Evolutionary conservation across 2,888 invertebrate genomes (phyloP), one percentile per base, ranked within the genome.

Genomic region (Phengaris alcon): DNA sequence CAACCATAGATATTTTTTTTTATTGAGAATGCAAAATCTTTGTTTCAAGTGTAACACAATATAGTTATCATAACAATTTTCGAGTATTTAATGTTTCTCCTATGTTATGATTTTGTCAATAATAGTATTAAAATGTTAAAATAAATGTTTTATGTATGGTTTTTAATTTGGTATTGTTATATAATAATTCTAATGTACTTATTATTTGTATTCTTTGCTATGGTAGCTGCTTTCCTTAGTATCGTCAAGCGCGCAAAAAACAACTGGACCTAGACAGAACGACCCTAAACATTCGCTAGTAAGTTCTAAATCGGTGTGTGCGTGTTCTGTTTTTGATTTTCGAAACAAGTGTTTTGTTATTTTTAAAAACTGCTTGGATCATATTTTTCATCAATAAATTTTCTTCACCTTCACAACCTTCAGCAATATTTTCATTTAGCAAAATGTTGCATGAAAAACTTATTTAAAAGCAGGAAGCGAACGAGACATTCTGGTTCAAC

Each of bases 191-290:
- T 78, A 76, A 68, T 77, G 75, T 35, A 35, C 35, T 35, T 77
- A 76, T 77, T 78, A 77, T 77, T 77, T 77, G 59, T 68, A 73
- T 73, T 69, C 68, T 57, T 75, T 68, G 80, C 80, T 64, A 78
- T 85, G 86, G 79, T 88, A 93, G 93, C 90, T 93, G 86, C 88
- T 89, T 85, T 77, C 89, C 68, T 86, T 91, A 89, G 91, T 89
- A 59, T 86, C 90, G 51, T 79, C 90, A 82, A 90, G 85, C 82
- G 86, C 85, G 59, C 81, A 83, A 83, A 87, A 81, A 85, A 87
- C 82, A 84, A 84, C 81, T 79, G 83, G 81, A 74, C 84, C 81
- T 79, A 81, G 78, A 15, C 84, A 86, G 81, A 81, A 81, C 78
- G 80, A 80, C 78, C 77, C 82, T 80, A 85, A 85, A 72, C 84